These are phyloP conservation scores for Slavum lentiscoides DNA, from an alignment of 2,888 invertebrate genomes.

Conservation along the genomic window DNA sequence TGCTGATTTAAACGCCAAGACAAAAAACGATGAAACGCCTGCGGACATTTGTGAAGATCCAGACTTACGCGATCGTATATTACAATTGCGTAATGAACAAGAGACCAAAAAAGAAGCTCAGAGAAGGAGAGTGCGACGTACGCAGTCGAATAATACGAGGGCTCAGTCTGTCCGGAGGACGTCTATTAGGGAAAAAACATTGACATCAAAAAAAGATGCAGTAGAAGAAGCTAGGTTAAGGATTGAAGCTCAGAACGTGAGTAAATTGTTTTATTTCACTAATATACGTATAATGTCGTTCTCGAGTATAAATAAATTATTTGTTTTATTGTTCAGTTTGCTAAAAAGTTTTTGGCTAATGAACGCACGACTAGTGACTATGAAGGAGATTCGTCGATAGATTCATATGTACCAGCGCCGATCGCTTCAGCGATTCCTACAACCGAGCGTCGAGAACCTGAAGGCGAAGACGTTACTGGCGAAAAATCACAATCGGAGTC, in stretches of 20 bases:
- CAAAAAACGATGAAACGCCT: constrained; percentile 95
- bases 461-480: constrained; percentile 41
- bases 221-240: constrained; percentile 85
- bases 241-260: constrained; percentile 67
- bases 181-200: constrained; percentile 88
- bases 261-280: constrained; percentile 23
- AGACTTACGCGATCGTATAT: constrained; percentile 86
- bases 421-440: constrained; percentile 32
- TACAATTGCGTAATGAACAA: constrained; percentile 86
- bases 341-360: constrained; percentile 46
- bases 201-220: constrained; percentile 92
- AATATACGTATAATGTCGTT: not conserved
- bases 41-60: constrained; percentile 96
- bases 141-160: constrained; percentile 75
- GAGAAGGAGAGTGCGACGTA: constrained; percentile 69
- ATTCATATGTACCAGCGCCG: constrained; percentile 25
- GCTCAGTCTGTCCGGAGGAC: constrained; percentile 93
- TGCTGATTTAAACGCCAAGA: constrained; percentile 94
- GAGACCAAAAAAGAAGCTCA: constrained; percentile 73
- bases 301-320: not conserved
- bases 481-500: constrained; percentile 33
- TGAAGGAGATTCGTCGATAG: constrained; percentile 47
- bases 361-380: constrained; percentile 33
- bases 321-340: constrained; percentile 36
- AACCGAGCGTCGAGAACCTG: constrained; percentile 53